Conservation (phyloP, 2,113 vertebrate genomes). For the Brachyhypopomus gauderio region DNA sequence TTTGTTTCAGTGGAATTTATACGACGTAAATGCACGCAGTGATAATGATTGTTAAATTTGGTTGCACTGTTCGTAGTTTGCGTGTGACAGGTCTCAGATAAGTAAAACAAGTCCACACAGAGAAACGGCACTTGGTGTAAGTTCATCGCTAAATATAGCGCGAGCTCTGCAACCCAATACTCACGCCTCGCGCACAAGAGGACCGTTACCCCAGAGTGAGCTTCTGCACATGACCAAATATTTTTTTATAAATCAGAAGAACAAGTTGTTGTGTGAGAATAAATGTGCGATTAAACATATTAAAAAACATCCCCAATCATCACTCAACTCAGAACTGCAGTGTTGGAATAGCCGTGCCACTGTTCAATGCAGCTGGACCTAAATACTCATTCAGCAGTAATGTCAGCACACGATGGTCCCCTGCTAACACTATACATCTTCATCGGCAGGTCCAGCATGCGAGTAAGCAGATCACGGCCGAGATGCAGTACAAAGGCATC, state of each 20-base stretch:
- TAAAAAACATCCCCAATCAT: too few species aligned
- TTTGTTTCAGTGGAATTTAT: too few species aligned
- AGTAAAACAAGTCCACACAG: slow-evolving; percentile 15
- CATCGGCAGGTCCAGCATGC: slow-evolving; percentile 91
- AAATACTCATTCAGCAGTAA: too few species aligned
- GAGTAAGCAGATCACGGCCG: slow-evolving; percentile 94
- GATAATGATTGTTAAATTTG: background rate
- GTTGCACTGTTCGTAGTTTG: slow-evolving; percentile 3
- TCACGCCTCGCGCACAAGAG: slow-evolving; percentile 36
- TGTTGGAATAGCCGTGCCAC: too few species aligned
- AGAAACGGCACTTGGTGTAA: slow-evolving; percentile 58
- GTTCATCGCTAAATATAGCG: slow-evolving; percentile 75
- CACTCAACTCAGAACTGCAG: too few species aligned
- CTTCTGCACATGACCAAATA: background rate
- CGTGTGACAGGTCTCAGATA: slow-evolving; percentile 12
- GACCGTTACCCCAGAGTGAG: too few species aligned
- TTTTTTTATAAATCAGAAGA: background rate
- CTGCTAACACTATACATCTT: background rate
- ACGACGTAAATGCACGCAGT: too few species aligned
- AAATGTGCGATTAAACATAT: too few species aligned
- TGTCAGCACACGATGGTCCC: background rate
- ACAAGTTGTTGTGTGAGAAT: too few species aligned
- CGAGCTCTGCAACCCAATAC: slow-evolving; percentile 70
- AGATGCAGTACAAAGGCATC: slow-evolving; percentile 96
- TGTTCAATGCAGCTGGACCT: too few species aligned